A percentile compares a stretch with the other conserved stretches of the same genome.
These are phyloP conservation scores for Gymnogyps californianus DNA, from an alignment of 2,113 vertebrate genomes.

Conservation along the genomic window DNA sequence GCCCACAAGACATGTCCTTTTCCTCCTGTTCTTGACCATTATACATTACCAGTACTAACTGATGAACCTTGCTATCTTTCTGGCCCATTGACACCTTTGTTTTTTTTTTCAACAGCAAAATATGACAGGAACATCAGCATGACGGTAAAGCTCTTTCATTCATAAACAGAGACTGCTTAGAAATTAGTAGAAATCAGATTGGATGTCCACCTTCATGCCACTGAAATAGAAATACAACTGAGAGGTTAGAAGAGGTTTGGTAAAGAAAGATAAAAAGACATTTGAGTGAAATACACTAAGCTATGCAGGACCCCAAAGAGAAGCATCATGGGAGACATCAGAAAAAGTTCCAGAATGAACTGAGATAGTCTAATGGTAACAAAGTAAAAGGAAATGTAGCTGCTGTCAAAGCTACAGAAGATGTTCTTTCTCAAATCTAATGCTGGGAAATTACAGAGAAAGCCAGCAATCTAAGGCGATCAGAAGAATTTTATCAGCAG, in stretches of 20 bases:
- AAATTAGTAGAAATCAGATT: not conserved
- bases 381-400: not conserved
- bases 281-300: not conserved
- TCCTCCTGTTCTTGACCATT: not conserved
- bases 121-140: not conserved
- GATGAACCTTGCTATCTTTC: not conserved
- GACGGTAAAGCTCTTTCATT: not conserved
- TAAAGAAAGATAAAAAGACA: not conserved
- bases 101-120: not conserved
- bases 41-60: not conserved
- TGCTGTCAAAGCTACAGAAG: not conserved
- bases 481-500: conserved; percentile 11
- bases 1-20: not conserved
- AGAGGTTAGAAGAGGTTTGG: not conserved
- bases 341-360: not conserved
- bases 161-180: not conserved
- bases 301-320: not conserved
- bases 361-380: not conserved
- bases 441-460: conserved; percentile 29
- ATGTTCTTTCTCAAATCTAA: not conserved
- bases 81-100: not conserved
- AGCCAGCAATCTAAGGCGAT: not conserved
- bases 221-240: not conserved
- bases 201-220: not conserved
- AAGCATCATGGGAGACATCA: not conserved